Base-by-base conservation (phyloP, 1,140 invertebrate species). In the Neotoxoptera formosana region DNA sequence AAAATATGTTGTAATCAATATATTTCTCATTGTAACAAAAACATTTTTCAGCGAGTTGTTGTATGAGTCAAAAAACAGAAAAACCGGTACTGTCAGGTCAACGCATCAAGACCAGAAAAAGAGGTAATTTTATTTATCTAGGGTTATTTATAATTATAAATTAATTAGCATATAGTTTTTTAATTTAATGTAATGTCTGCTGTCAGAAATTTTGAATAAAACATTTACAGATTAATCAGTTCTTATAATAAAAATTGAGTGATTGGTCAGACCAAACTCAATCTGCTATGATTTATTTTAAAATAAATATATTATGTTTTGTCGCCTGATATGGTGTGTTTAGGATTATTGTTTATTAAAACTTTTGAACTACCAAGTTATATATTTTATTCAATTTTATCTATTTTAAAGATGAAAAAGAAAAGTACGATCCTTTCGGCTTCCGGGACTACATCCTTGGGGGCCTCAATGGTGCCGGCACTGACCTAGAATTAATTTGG, bases 61-160 rank as follows among this genome's bases (percentile, higher is more conserved):
- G 98, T 98, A 99, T 99, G 99, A 99, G 98, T 99, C 98, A 99
- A 97, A 99, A 99, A 98, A 98, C 97, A 97, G 98, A 99, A 98
- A 99, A 99, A 98, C 98, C 98, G 97, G 97, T 98, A 97, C 97
- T 99, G 97, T 99, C 98, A 97, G 99, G 99, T 98, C 98, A 99
- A 97, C 98, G 98, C 96, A 99, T 99, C 97, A 99, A 99, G 98
- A 99, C 99, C 97, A 98, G 99, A 97, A 99, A 99, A 98, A 99
- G 99, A 99, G 98, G 98, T 98, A 96, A 96, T 95, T 94, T n/a
- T 47, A 2, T 86, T 21, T 67, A n/a, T n/a, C 60, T 67, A 67
- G 30, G 2, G 81, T 14, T 30, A 67, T 56, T 60, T 83, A 53
- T 51, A 45, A 25, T 56, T 25, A n/a, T 14, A 11, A 67, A n/a